Evolutionary conservation across 2,113 vertebrate species (phyloP).

Genomic region (Talpa occidentalis): DNA sequence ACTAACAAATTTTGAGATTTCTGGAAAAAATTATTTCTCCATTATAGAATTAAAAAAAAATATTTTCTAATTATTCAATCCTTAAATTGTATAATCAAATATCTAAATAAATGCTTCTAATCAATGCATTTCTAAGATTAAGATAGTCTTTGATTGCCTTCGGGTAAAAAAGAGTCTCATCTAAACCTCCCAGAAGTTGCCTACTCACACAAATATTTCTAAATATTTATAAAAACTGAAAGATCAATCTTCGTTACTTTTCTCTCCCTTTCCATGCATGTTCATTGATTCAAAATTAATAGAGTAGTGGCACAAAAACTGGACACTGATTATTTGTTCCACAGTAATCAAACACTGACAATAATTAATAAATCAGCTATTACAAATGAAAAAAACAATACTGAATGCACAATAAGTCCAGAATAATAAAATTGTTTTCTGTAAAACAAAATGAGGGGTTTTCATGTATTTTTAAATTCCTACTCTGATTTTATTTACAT

Average conservation of each 20-base stretch:
- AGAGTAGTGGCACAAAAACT: not conserved
- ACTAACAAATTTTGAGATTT: slow-evolving; percentile 35
- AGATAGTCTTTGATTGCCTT: not conserved
- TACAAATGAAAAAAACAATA: slow-evolving; percentile 3
- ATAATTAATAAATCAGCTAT: not conserved
- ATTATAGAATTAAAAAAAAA: not conserved
- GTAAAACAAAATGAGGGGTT: slow-evolving; percentile 1
- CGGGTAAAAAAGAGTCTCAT: not conserved
- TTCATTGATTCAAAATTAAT: not conserved
- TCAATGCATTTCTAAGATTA: slow-evolving; percentile 30
- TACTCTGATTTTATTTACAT: slow-evolving; percentile 12
- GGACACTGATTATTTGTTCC: not conserved
- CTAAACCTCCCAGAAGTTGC: not conserved
- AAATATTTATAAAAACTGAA: slow-evolving; percentile 39
- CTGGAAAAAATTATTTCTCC: slow-evolving; percentile 24
- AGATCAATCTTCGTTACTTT: not conserved
- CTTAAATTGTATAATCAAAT: not conserved
- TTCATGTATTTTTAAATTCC: not conserved
- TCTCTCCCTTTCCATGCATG: not conserved
- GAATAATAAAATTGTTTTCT: slow-evolving; percentile 21
- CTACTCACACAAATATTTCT: slow-evolving; percentile 28
- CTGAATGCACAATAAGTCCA: not conserved
- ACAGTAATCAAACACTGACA: not conserved
- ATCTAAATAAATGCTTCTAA: slow-evolving; percentile 12
- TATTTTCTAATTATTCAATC: slow-evolving; percentile 37